phyloP scores from a whole-genome alignment of 64 coral and sea anemone genomes.

The Dendronephthya gigantea region DNA sequence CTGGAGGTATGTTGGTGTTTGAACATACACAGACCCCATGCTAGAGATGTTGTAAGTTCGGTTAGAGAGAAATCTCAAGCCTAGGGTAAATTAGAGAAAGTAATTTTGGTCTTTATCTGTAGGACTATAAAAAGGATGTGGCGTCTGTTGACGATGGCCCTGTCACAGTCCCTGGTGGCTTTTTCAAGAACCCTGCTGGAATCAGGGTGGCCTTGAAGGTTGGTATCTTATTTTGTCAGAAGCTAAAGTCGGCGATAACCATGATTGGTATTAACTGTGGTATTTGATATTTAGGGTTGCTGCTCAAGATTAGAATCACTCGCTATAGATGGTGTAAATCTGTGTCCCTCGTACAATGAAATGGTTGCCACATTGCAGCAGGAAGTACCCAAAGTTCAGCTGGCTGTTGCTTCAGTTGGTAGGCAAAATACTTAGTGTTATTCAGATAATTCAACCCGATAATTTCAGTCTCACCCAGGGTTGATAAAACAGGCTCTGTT shows the following conservation, averaged over 20 bases:
- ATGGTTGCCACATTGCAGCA: conserved; percentile 69
- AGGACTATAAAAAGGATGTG: conserved; percentile 86
- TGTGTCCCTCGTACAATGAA: conserved; percentile 42
- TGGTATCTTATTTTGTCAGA: background rate
- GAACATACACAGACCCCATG: too few species aligned
- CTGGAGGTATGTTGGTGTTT: background rate
- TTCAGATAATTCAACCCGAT: background rate
- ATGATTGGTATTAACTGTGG: background rate
- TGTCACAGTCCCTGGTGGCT: conserved; percentile 84
- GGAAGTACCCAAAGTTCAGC: conserved; percentile 72
- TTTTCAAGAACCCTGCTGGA: conserved; percentile 71
- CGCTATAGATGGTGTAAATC: conserved; percentile 65
- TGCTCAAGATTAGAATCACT: conserved; percentile 69
- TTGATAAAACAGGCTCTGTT: background rate
- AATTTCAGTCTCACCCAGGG: too few species aligned
- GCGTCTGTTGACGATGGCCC: conserved; percentile 56
- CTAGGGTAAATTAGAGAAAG: too few species aligned
- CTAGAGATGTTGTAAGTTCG: too few species aligned
- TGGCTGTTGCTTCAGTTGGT: conserved; percentile 60
- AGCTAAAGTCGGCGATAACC: too few species aligned
- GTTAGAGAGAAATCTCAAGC: too few species aligned
- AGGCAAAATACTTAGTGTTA: background rate
- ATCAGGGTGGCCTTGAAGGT: conserved; percentile 86
- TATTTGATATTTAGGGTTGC: conserved; percentile 49
- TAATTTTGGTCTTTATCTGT: background rate